Conservation (phyloP, 1,140 invertebrate species). For the Brachionus rubens region DNA sequence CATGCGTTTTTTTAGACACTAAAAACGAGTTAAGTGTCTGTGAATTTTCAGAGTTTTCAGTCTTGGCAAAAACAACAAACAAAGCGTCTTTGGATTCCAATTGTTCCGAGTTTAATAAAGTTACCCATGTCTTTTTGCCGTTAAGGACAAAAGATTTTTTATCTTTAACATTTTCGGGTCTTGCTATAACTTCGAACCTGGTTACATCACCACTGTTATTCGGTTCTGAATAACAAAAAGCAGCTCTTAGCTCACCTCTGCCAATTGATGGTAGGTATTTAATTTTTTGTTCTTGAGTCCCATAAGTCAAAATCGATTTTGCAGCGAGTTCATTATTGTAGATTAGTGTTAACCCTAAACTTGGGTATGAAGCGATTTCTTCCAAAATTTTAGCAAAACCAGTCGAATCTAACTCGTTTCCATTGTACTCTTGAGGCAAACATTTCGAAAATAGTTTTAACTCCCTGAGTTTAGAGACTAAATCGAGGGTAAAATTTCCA, state of each 20-base stretch:
- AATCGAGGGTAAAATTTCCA: constrained; percentile 14
- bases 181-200: background rate
- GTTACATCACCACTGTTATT: background rate
- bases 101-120: background rate
- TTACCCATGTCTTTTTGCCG: constrained; percentile 36
- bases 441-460: constrained; percentile 19
- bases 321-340: background rate
- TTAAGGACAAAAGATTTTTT: constrained; percentile 34
- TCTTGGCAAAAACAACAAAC: constrained; percentile 16
- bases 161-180: background rate
- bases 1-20: background rate
- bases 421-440: constrained; percentile 6
- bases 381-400: constrained; percentile 9
- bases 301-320: constrained; percentile 24
- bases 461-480: background rate
- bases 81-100: background rate
- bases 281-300: constrained; percentile 13
- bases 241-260: constrained; percentile 1
- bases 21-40: background rate
- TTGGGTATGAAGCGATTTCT: constrained; percentile 3
- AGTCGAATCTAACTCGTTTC: constrained; percentile 19
- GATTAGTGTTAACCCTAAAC: background rate
- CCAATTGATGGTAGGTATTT: background rate
- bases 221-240: constrained; percentile 32
- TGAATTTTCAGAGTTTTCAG: background rate